Base-by-base conservation (phyloP, 2,113 vertebrate species). In the Loxodonta africana region DNA sequence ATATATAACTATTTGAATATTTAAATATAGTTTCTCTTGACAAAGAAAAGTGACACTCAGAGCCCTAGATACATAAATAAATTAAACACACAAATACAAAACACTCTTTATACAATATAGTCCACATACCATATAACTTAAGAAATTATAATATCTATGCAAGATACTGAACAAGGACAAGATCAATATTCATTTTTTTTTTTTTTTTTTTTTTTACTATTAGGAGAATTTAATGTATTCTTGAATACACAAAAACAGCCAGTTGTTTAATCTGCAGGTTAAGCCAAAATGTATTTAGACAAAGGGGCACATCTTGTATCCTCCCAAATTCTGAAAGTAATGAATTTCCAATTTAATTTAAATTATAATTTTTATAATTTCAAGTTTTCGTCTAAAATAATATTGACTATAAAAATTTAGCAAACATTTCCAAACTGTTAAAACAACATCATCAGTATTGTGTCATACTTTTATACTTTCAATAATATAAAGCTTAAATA, bases 21-120 rank as follows among this genome's bases (percentile, higher is more conserved):
- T 98, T 98, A 98, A 99, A 98, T 98, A 98, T 51, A 98, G 94
- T 62, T 96, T 97, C 97, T 97, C 94, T 98, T 98, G 80, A 96
- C 94, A 92, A 92, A 98, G 98, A 98, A 98, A 81, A 2, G 10
- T 90, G 86, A 95, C 88, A 97, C 93, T 92, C 94, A 90, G 78
- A 65, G 48, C 46, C 83, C 83, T 96, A 96, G 93, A 90, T 97
- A 97, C 90, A 89, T 86, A 98, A 97, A 96, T 97, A 67, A 96
- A 87, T 95, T 95, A 96, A 97, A 98, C 97, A 93, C 95, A 98
- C 94, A 97, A 97, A 93, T 80, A 84, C 83, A 96, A 98, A 98
- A 97, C 97, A 97, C 96, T 92, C 97, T 96, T 98, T 90, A 97
- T 76, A 97, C 94, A 96, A 94, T 94, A 84, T 20, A 97, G 92